phyloP scores from a whole-genome alignment of 2,888 invertebrate species.

The Aleiodes leptofemur region DNA sequence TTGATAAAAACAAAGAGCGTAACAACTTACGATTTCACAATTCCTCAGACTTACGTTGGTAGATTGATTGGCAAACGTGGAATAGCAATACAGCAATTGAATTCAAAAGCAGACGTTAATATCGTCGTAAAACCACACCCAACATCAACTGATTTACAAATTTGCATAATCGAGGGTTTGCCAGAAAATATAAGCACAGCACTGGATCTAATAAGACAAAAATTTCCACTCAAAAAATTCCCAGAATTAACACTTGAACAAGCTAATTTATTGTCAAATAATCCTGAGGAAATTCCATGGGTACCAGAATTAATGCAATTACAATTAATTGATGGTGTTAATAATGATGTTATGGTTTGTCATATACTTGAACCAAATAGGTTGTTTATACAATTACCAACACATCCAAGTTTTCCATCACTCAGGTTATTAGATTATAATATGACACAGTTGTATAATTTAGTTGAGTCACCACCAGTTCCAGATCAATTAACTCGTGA shows the following conservation, averaged over 20 bases:
- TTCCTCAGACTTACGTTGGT: slow-evolving; percentile 87
- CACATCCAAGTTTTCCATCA: slow-evolving; percentile 94
- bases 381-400: slow-evolving; percentile 95
- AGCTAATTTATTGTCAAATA: slow-evolving; percentile 67
- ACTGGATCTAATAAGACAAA: slow-evolving; percentile 88
- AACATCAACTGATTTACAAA: slow-evolving; percentile 83
- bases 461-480: slow-evolving; percentile 86
- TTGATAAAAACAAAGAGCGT: slow-evolving; percentile 60
- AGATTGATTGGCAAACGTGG: slow-evolving; percentile 91
- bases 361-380: slow-evolving; percentile 91
- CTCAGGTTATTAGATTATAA: slow-evolving; percentile 87
- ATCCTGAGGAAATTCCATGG: slow-evolving; percentile 60
- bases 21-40: slow-evolving; percentile 83
- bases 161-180: slow-evolving; percentile 90
- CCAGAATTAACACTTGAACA: slow-evolving; percentile 86
- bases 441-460: slow-evolving; percentile 90
- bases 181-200: slow-evolving; percentile 88
- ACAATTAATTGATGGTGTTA: slow-evolving; percentile 92
- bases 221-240: slow-evolving; percentile 88
- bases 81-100: slow-evolving; percentile 87
- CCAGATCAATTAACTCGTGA: slow-evolving; percentile 88
- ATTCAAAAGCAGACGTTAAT: slow-evolving; percentile 86
- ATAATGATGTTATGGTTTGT: slow-evolving; percentile 94
- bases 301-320: slow-evolving; percentile 78
- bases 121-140: slow-evolving; percentile 89